These are phyloP conservation scores for Gibbula magus DNA, from an alignment of 2,888 invertebrate genomes.

Conservation along the genomic window DNA sequence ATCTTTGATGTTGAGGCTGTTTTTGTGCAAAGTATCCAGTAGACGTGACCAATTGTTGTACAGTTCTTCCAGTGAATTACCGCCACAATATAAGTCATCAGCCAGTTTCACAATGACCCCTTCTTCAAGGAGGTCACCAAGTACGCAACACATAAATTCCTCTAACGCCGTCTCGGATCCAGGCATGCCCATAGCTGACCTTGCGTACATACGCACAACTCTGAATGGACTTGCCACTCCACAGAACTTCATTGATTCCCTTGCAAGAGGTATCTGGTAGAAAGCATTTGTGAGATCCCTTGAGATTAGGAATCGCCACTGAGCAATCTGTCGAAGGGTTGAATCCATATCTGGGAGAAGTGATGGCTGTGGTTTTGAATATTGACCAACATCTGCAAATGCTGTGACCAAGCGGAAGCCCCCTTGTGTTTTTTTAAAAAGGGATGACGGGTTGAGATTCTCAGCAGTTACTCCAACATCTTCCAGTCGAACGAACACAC, in stretches of 20 bases:
- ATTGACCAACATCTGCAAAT: constrained; percentile 34
- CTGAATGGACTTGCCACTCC: constrained; percentile 49
- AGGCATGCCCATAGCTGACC: constrained; percentile 58
- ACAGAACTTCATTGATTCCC: constrained; percentile 53
- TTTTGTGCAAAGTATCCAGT: constrained; percentile 26
- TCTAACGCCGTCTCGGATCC: no score
- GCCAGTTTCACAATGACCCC: constrained; percentile 42
- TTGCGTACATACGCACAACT: constrained; percentile 46
- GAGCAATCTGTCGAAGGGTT: constrained; percentile 29
- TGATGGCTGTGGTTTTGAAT: no score
- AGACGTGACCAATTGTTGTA: constrained; percentile 27
- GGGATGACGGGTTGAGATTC: constrained; percentile 54
- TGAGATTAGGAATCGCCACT: constrained; percentile 46
- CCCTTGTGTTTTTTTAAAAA: constrained; percentile 45
- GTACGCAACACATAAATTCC: constrained; percentile 46
- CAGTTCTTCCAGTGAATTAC: constrained; percentile 20
- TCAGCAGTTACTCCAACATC: constrained; percentile 41
- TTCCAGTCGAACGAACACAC: constrained; percentile 46
- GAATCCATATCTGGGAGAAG: constrained; percentile 39
- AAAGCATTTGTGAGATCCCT: constrained; percentile 47
- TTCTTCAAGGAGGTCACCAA: constrained; percentile 37
- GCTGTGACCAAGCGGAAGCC: constrained; percentile 45
- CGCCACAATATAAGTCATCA: constrained; percentile 38
- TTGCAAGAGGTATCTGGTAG: no score
- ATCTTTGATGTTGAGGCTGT: constrained; percentile 31